Base-by-base conservation (phyloP, 2,113 vertebrate species). In the Peromyscus maniculatus region DNA sequence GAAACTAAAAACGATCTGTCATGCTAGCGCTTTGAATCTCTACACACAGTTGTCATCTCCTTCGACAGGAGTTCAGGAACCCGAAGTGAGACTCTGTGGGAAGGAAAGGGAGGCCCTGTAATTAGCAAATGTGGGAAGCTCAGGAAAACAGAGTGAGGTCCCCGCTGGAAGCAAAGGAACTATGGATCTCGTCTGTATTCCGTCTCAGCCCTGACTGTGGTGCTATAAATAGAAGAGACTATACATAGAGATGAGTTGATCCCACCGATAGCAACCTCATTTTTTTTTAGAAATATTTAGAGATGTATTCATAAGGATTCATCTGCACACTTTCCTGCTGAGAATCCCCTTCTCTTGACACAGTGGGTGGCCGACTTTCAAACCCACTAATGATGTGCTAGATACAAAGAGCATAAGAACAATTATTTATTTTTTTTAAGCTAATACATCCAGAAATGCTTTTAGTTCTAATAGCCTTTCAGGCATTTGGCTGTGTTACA, bases 191-290 rank as follows among this genome's bases (percentile, higher is more conserved):
- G 97, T 98, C 97, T 97, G 55, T 93, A 97, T 98, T 98, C 91
- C 57, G 93, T 90, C 93, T 74, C 21, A 72, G 86, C 92, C 79
- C 93, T 95, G 86, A 79, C 91, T 96, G 67, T 43, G 87, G 57
- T 86, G 52, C 98, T 98, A 97, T 98, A 97, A 98, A 98, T 98
- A 98, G 98, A 98, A 97, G 8, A 95, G 75, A 52, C 95, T 97
- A 97, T 97, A 97, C 94, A 96, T 5, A 98, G 97, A 97, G 97
- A 98, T 98, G 96, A 97, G 97, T 95, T 98, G 94, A 98, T 98
- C 97, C 97, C 94, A 91, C 95, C 97, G 95, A 98, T 72, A 96
- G 97, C 92, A 95, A 97, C 98, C 98, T 98, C 97, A 93, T 94
- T 97, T 82, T 78, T 49, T 55, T 98, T 96, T 96, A 96, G 95